A percentile compares a stretch with the other conserved stretches of the same genome.
Conservation (phyloP, 2,888 invertebrate species). For the Lithophane socia region DNA sequence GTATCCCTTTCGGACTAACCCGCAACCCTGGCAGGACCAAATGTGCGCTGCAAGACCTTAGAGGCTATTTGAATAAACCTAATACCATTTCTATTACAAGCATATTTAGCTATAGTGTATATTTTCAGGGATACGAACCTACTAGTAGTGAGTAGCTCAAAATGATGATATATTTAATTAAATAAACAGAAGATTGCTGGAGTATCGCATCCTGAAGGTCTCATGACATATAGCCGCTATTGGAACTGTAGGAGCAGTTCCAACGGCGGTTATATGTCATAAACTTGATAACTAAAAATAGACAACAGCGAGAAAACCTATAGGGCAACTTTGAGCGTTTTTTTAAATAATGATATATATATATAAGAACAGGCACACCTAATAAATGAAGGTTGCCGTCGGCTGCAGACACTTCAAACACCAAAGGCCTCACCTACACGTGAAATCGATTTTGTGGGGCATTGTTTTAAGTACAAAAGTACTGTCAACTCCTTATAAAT, state of each 20-base stretch:
- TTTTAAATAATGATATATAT: neutral
- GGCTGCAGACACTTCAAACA: neutral
- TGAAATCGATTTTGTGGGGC: neutral
- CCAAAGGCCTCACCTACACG: no score
- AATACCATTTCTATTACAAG: neutral
- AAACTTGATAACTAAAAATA: neutral
- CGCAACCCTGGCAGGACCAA: no score
- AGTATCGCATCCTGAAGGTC: neutral
- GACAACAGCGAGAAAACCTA: neutral
- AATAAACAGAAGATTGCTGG: neutral
- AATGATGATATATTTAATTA: neutral
- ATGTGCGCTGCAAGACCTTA: neutral
- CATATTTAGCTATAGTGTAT: neutral
- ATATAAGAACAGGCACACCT: neutral
- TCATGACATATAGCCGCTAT: neutral
- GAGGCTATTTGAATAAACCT: neutral
- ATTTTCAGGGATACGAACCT: neutral
- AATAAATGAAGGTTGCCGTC: neutral
- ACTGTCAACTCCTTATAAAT: neutral
- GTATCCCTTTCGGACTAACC: no score
- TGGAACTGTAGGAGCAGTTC: neutral
- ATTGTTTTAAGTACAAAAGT: neutral
- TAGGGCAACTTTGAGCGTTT: neutral
- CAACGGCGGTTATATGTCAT: no score
- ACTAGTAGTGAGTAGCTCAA: neutral